These are phyloP conservation scores for Seriola quinqueradiata DNA, from an alignment of 2,113 vertebrate genomes.

Conservation along the genomic window DNA sequence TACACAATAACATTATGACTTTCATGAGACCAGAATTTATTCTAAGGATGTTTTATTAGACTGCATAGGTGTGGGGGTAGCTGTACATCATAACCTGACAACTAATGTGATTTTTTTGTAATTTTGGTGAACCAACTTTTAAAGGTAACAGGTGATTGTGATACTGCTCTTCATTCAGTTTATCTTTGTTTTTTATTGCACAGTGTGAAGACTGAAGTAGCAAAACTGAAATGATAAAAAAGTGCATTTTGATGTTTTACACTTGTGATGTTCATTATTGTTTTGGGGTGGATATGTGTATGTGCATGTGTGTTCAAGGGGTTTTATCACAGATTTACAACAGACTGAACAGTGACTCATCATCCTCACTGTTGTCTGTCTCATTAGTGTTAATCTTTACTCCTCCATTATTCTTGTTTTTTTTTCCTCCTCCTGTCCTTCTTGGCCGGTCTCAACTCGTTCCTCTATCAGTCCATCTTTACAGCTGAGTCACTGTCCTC, in stretches of 20 bases:
- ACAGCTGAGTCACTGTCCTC: constrained; percentile 52
- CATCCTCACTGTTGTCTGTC: constrained; percentile 22
- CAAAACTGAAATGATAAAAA: neutral
- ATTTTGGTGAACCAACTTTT: too few species aligned
- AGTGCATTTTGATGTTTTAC: neutral
- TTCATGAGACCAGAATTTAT: too few species aligned
- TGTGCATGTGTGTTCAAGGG: neutral
- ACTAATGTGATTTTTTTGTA: too few species aligned
- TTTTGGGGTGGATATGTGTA: neutral
- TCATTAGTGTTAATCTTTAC: constrained; percentile 35
- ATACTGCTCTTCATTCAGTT: too few species aligned
- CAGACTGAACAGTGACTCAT: constrained; percentile 49
- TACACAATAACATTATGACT: too few species aligned
- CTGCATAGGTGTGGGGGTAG: too few species aligned
- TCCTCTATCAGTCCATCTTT: constrained; percentile 22
- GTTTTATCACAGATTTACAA: neutral
- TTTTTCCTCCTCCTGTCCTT: constrained; percentile 6
- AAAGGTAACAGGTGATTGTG: too few species aligned
- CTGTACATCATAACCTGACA: too few species aligned
- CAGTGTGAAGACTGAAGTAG: too few species aligned
- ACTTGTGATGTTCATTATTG: neutral
- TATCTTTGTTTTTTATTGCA: too few species aligned
- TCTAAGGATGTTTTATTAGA: too few species aligned
- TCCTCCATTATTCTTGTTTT: neutral
- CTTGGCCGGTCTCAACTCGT: neutral